phyloP scores from a whole-genome alignment of 1,140 invertebrate species.

The Formica exsecta region DNA sequence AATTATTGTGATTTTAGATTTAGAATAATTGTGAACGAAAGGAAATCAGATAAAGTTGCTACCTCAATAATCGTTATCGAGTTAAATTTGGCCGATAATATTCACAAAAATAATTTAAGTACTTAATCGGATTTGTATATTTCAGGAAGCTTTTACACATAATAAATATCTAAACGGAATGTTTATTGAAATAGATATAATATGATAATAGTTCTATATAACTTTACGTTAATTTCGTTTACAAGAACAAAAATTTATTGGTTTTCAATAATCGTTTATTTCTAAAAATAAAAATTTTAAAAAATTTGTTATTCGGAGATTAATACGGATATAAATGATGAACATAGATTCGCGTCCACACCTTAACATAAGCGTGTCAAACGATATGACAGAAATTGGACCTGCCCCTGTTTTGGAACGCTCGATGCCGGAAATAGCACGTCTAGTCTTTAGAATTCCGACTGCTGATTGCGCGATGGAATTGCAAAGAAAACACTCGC shows the following conservation, averaged over 20 bases:
- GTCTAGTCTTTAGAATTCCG: conserved; percentile 19
- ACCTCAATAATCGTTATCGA: conserved; percentile 1
- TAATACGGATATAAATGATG: neutral
- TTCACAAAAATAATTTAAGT: neutral
- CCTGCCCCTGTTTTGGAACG: conserved; percentile 65
- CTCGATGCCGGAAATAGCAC: conserved; percentile 60
- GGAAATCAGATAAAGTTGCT: neutral
- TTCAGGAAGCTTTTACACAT: neutral
- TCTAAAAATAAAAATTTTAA: neutral
- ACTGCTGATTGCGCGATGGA: conserved; percentile 12
- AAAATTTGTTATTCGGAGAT: neutral
- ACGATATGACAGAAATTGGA: conserved; percentile 70
- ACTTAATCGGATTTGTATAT: neutral
- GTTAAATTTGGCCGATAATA: neutral
- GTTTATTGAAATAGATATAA: neutral
- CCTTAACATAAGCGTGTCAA: conserved; percentile 23
- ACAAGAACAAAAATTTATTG: neutral
- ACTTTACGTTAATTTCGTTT: neutral
- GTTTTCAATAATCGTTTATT: neutral
- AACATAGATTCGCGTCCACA: neutral
- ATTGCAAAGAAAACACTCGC: conserved; percentile 10
- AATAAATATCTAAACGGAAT: neutral
- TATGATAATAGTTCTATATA: neutral
- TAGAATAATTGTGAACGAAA: neutral
- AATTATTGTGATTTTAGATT: neutral